Conservation (phyloP, 2,797 vertebrate species). For the Thalassophryne amazonica region DNA sequence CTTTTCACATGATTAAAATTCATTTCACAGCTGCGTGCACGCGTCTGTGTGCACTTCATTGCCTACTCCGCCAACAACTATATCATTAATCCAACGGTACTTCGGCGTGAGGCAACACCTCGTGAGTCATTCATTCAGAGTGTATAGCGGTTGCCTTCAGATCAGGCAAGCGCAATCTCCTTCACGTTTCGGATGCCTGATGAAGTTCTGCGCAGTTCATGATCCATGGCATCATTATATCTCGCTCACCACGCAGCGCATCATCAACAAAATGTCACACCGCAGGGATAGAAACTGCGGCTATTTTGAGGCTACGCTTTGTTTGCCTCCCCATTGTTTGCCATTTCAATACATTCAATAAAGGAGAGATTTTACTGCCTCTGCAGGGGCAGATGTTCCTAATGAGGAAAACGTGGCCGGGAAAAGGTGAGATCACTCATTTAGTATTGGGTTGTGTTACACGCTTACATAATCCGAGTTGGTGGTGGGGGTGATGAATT, state of each 20-base stretch:
- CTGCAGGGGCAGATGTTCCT: slow-evolving; percentile 56
- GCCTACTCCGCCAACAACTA: slow-evolving; percentile 26
- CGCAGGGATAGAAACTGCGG: slow-evolving; percentile 2
- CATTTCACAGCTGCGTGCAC: slow-evolving; percentile 42
- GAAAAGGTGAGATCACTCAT: slow-evolving; percentile 40
- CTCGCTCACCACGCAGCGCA: neutral
- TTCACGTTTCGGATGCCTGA: slow-evolving; percentile 3
- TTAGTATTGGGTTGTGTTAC: slow-evolving; percentile 32
- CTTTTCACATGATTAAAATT: slow-evolving; percentile 47
- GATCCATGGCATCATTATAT: slow-evolving; percentile 26
- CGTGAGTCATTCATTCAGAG: slow-evolving; percentile 20
- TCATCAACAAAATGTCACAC: slow-evolving; percentile 32
- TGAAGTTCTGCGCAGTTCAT: slow-evolving; percentile 1
- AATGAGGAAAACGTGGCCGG: slow-evolving; percentile 47
- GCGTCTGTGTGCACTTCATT: slow-evolving; percentile 10
- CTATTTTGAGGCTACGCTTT: slow-evolving; percentile 24
- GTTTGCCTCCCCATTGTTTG: slow-evolving; percentile 42
- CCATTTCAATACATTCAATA: slow-evolving; percentile 56
- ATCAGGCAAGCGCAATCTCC: slow-evolving; percentile 10
- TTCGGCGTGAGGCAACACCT: slow-evolving; percentile 18
- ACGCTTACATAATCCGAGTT: slow-evolving; percentile 64
- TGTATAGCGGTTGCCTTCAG: slow-evolving; percentile 11
- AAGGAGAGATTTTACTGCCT: slow-evolving; percentile 37
- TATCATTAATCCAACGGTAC: slow-evolving; percentile 41
- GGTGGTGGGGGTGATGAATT: slow-evolving; percentile 43